Percentiles rank a stretch among this genome's conserved stretches.
Conservation (phyloP, 1,140 invertebrate genomes). For the Formica selysi region DNA sequence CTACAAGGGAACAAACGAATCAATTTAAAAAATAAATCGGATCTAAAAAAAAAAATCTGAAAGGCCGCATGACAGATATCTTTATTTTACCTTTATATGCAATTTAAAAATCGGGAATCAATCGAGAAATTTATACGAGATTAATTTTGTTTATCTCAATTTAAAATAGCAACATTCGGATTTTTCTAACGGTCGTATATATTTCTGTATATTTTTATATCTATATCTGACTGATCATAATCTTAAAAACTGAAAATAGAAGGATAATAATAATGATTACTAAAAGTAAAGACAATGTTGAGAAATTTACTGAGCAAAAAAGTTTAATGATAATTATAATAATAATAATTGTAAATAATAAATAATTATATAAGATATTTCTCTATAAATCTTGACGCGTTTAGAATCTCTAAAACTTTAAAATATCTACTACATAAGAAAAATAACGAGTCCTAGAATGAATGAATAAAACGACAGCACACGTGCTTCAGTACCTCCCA, state of each 20-base stretch:
- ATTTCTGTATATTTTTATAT: neutral
- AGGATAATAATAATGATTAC: neutral
- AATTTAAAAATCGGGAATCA: neutral
- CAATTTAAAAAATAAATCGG: neutral
- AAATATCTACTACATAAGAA: neutral
- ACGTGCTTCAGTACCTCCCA: constrained; percentile 14
- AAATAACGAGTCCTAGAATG: constrained; percentile 14
- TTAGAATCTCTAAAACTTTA: neutral
- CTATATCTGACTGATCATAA: too few species aligned
- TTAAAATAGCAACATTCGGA: neutral
- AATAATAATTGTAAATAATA: neutral
- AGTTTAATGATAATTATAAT: neutral
- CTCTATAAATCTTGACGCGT: neutral
- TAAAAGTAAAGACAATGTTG: neutral
- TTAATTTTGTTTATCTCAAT: neutral
- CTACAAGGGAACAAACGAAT: neutral
- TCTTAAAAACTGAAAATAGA: neutral
- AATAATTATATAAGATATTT: neutral
- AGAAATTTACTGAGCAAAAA: neutral
- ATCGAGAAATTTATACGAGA: neutral
- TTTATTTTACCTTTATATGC: neutral
- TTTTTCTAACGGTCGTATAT: neutral
- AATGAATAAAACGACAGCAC: constrained; percentile 35
- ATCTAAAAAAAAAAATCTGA: neutral
- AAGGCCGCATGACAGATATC: neutral